These are phyloP conservation scores for Dynastes hyllus DNA, from an alignment of 2,888 invertebrate genomes.

Conservation along the genomic window DNA sequence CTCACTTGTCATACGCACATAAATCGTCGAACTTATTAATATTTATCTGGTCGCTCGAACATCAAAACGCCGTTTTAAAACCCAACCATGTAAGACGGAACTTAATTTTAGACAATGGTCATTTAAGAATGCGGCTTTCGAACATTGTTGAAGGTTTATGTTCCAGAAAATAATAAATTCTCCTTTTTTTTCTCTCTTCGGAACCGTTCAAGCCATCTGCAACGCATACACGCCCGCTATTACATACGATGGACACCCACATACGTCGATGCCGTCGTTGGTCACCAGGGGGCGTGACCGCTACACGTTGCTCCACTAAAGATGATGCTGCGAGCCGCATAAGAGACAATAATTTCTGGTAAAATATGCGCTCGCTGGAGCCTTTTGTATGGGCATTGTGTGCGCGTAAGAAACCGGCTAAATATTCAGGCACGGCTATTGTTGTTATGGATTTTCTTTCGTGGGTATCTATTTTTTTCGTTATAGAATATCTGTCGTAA, in stretches of 20 bases:
- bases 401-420: background rate
- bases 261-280: slow-evolving; percentile 5
- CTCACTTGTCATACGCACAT: too few species aligned
- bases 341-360: slow-evolving; percentile 38
- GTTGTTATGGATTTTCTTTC: slow-evolving; percentile 37
- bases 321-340: slow-evolving; percentile 17
- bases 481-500: slow-evolving; percentile 7
- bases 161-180: slow-evolving; percentile 40
- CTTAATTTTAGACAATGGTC: slow-evolving; percentile 37
- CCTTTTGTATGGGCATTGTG: slow-evolving; percentile 38
- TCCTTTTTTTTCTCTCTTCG: slow-evolving; percentile 23
- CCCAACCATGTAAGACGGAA: slow-evolving; percentile 17
- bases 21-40: slow-evolving; percentile 23
- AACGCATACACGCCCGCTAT: slow-evolving; percentile 28
- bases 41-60: slow-evolving; percentile 11
- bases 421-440: slow-evolving; percentile 33
- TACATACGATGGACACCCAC: slow-evolving; percentile 21
- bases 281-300: slow-evolving; percentile 42
- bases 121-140: slow-evolving; percentile 35
- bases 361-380: slow-evolving; percentile 36
- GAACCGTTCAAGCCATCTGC: slow-evolving; percentile 37
- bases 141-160: slow-evolving; percentile 32
- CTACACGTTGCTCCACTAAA: slow-evolving; percentile 17
- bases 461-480: slow-evolving; percentile 32
- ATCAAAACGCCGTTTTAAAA: background rate